Base-by-base conservation (phyloP, 2,113 vertebrate species). In the Xyliphius kryptos region DNA sequence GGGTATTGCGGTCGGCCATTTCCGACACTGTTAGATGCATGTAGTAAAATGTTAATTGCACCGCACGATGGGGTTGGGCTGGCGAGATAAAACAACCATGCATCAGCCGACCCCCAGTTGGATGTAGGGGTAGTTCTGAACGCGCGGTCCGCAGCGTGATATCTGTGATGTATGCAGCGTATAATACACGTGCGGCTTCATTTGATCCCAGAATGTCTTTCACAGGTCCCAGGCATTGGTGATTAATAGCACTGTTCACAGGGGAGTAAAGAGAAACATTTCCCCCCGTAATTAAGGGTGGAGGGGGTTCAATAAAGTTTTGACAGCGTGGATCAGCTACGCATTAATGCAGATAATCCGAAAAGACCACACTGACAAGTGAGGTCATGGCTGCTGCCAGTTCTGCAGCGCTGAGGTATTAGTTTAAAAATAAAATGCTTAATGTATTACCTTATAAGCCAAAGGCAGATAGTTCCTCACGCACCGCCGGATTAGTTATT, bases 201-300 rank as follows among this genome's bases (percentile, higher is more conserved):
- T 2, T 32, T 32, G 7, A 32, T 32, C 26, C 26, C 53, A 55
- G 36, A 63, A 43, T 54, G 20, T 63, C 53, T 44, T 55, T 15
- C 16, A 26, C 41, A 50, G 56, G 63, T 49, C 13, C 49, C 46
- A 63, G 48, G 22, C 61, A 59, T 63, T 44, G 61, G 59, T 52
- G 38, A 61, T 58, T 58, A 36, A 61, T 46, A 44, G 4, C 21
- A n/a, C 47, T 57, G 26, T 52, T 62, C 61, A 44, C 44, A n/a
- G 22, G 38, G 26, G 47, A 46, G 11, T 40, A 22, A 53, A 16
- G 17, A 57, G 46, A 12, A 36, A 26, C 21, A 17, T 21, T 6
- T 2, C 26, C 22, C 19, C 7, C 37, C 14, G 37, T 44, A 53
- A 53, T 63, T 63, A 51, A 43, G 37, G 61, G 49, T 37, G 12